Percentiles rank a stretch among this genome's conserved stretches.
phyloP scores from a whole-genome alignment of 2,113 vertebrate species.

The Trinectes maculatus region DNA sequence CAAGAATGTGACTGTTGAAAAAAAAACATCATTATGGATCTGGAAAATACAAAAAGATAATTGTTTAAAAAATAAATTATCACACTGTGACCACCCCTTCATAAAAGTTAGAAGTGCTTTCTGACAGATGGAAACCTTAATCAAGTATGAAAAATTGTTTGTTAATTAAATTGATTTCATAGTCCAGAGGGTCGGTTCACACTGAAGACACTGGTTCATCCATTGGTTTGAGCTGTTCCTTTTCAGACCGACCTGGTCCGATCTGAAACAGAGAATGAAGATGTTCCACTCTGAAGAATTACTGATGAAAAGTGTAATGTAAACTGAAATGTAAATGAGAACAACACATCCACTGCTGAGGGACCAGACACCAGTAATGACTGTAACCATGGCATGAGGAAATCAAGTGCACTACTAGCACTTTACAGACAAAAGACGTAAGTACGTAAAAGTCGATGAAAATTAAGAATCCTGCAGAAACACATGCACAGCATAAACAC shows the following conservation, averaged over 20 bases:
- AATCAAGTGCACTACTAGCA: too few species aligned
- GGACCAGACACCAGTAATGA: too few species aligned
- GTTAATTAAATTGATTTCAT: constrained; percentile 66
- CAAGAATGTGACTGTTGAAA: constrained; percentile 64
- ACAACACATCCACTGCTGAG: too few species aligned
- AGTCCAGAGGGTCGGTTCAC: neutral
- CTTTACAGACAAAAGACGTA: too few species aligned
- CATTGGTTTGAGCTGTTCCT: neutral
- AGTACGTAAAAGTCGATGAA: too few species aligned
- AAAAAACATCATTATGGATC: constrained; percentile 56
- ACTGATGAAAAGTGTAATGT: too few species aligned
- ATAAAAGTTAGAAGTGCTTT: constrained; percentile 67
- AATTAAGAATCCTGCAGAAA: too few species aligned
- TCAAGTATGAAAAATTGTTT: constrained; percentile 72
- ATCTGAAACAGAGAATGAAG: neutral
- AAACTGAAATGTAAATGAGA: too few species aligned
- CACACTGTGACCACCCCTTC: constrained; percentile 59
- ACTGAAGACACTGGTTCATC: neutral
- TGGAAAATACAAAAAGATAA: constrained; percentile 53
- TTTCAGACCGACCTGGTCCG: neutral
- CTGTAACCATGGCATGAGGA: too few species aligned
- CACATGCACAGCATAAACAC: too few species aligned
- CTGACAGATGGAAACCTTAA: constrained; percentile 71
- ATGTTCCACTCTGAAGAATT: too few species aligned
- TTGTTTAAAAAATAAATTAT: constrained; percentile 73